These are phyloP conservation scores for Diadromus collaris DNA, from an alignment of 2,888 invertebrate genomes.

Conservation along the genomic window DNA sequence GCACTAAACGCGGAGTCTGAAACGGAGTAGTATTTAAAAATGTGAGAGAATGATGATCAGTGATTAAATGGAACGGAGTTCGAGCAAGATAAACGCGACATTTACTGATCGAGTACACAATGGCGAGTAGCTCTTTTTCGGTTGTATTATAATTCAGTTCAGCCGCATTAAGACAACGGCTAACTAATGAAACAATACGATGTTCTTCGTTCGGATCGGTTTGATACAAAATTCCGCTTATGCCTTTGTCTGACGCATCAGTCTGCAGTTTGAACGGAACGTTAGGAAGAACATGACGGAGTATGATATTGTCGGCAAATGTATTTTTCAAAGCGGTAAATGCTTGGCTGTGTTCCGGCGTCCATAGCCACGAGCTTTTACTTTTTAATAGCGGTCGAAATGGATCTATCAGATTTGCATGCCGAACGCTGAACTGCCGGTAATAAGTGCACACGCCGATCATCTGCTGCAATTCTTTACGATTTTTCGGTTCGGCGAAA, in stretches of 20 bases:
- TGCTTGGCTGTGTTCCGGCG: constrained; percentile 40
- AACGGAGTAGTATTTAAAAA: constrained; percentile 68
- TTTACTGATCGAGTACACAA: constrained; percentile 65
- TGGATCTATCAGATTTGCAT: no score
- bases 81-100: constrained; percentile 67
- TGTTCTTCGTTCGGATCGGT: constrained; percentile 30
- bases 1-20: constrained; percentile 61
- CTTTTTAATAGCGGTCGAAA: constrained; percentile 56
- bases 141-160: constrained; percentile 64
- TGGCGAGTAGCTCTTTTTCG: constrained; percentile 67
- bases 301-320: constrained; percentile 52
- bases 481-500: constrained; percentile 66
- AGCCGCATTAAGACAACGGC: constrained; percentile 59
- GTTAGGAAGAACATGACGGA: constrained; percentile 49
- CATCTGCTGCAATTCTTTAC: constrained; percentile 66
- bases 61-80: constrained; percentile 61
- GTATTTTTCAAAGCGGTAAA: constrained; percentile 56
- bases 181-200: constrained; percentile 62
- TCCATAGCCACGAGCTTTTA: constrained; percentile 58
- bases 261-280: constrained; percentile 60
- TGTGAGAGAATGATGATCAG: constrained; percentile 67
- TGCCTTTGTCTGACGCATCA: constrained; percentile 52
- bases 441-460: constrained; percentile 63
- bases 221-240: constrained; percentile 62
- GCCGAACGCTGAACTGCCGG: constrained; percentile 54